These are phyloP conservation scores for Mustelus asterias DNA, from an alignment of 2,113 vertebrate genomes.

Conservation along the genomic window DNA sequence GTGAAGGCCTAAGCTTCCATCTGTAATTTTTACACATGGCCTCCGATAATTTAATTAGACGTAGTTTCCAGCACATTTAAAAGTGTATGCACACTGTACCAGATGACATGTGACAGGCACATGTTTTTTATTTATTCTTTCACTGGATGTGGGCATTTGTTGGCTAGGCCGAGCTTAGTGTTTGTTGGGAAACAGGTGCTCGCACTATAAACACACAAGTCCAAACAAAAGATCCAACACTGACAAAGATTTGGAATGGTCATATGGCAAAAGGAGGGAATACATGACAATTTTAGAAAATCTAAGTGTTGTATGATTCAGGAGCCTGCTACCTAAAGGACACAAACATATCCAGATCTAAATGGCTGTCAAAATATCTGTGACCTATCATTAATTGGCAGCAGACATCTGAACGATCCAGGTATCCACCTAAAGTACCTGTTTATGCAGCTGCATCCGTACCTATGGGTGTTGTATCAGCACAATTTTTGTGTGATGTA, in stretches of 20 bases:
- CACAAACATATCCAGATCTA: not conserved
- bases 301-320: not conserved
- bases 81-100: not conserved
- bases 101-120: not conserved
- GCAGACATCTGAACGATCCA: not conserved
- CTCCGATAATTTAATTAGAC: not conserved
- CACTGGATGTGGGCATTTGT: too few species aligned
- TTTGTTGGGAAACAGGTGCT: not conserved
- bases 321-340: not conserved
- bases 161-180: not conserved
- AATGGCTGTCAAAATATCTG: not conserved
- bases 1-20: not conserved
- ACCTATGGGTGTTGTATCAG: not conserved
- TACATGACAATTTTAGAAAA: not conserved
- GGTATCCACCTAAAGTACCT: not conserved
- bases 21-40: not conserved
- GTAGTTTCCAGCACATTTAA: not conserved
- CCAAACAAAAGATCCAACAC: not conserved
- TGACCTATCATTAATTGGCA: not conserved
- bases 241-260: not conserved
- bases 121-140: not conserved
- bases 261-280: not conserved
- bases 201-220: not conserved
- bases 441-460: not conserved
- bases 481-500: not conserved